Percentiles rank a stretch among this genome's conserved stretches.
These are phyloP conservation scores for Rhopalosiphum padi DNA, from an alignment of 1,140 invertebrate genomes.

Conservation along the genomic window DNA sequence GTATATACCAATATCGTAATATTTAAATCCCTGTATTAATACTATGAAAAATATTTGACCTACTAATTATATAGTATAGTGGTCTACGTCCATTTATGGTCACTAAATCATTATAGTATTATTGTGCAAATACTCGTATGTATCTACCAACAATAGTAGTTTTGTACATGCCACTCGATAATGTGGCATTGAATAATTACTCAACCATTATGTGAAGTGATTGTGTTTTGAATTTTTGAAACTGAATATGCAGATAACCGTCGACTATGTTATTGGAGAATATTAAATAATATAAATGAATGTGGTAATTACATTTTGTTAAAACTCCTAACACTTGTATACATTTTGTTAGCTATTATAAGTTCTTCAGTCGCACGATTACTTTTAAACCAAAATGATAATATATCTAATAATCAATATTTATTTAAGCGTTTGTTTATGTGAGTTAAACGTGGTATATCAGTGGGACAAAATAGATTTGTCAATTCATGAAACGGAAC, in stretches of 20 bases:
- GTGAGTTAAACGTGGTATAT: slow-evolving; percentile 23
- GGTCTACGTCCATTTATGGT: not conserved
- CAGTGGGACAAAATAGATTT: slow-evolving; percentile 38
- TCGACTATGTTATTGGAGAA: not conserved
- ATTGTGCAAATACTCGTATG: not conserved
- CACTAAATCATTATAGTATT: not conserved
- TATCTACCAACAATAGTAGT: not conserved
- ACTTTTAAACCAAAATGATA: not conserved
- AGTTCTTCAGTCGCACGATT: not conserved
- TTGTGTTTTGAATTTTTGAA: not conserved
- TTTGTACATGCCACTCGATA: not conserved
- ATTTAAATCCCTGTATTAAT: not conserved
- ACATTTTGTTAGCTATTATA: not conserved
- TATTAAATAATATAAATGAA: slow-evolving; percentile 1
- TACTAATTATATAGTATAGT: not conserved
- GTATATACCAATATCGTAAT: not conserved
- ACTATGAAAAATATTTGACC: not conserved
- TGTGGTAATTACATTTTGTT: slow-evolving; percentile 19
- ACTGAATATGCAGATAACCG: not conserved
- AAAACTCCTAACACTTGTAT: not conserved
- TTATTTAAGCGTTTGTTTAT: not conserved
- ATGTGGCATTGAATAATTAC: slow-evolving; percentile 7
- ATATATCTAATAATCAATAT: not conserved
- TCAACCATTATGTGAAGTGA: not conserved
- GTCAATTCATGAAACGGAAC: not conserved